A percentile compares a stretch with the other conserved stretches of the same genome.
Conservation (phyloP, 2,113 vertebrate species). For the Cochlearius cochlearius region DNA sequence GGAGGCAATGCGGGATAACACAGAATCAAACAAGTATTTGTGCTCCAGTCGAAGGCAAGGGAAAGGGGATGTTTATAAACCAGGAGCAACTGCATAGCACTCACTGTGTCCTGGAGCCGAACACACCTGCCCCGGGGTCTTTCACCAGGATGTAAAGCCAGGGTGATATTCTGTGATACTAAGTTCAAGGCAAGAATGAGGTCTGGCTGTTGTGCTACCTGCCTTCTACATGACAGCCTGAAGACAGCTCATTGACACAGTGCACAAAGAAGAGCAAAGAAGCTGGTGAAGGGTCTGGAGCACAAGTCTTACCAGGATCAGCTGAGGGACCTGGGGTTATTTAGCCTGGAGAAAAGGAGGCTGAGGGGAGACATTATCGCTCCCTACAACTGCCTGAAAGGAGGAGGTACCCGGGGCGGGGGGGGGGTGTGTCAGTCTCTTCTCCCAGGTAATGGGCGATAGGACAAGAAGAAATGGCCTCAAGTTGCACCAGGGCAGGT, state of each 20-base stretch:
- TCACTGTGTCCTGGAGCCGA: not conserved
- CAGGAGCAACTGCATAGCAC: not conserved
- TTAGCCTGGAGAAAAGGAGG: not conserved
- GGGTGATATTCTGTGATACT: not conserved
- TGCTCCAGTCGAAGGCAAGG: accelerated
- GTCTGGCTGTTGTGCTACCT: not conserved
- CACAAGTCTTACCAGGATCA: not conserved
- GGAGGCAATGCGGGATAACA: not conserved
- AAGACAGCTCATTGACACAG: not conserved
- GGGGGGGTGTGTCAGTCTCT: too few species aligned
- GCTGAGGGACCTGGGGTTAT: not conserved
- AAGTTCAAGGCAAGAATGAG: not conserved
- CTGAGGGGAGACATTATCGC: too few species aligned
- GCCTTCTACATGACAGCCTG: not conserved
- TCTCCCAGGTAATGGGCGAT: too few species aligned
- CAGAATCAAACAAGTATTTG: not conserved
- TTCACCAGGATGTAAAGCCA: not conserved
- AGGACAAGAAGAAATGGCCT: too few species aligned
- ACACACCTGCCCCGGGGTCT: not conserved
- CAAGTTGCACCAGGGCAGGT: not conserved
- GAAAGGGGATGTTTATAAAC: slow-evolving; percentile 27
- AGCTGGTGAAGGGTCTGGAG: not conserved
- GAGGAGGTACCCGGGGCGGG: too few species aligned
- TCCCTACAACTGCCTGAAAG: too few species aligned
- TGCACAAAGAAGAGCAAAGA: not conserved